Conservation (phyloP, 1,140 invertebrate genomes). For the Chrysopa pallens region DNA sequence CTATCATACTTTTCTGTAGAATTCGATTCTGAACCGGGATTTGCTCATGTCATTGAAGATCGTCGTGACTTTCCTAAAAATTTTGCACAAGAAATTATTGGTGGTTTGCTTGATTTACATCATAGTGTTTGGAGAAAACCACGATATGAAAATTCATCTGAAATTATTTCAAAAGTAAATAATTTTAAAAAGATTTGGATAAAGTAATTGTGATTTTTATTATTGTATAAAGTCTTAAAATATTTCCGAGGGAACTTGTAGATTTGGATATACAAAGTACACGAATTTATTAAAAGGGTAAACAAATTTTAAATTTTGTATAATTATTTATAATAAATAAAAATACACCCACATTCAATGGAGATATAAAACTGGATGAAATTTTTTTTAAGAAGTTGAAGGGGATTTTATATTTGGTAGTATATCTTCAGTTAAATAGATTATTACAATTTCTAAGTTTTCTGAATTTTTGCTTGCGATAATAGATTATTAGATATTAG, state of each 20-base stretch:
- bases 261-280: not conserved
- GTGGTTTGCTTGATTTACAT: constrained; percentile 82
- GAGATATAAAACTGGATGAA: no score
- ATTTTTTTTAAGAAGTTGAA: no score
- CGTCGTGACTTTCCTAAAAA: constrained; percentile 68
- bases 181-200: constrained; percentile 45
- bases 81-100: constrained; percentile 92
- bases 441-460: no score
- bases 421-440: no score
- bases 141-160: constrained; percentile 47
- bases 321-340: no score
- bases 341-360: no score
- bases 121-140: constrained; percentile 70
- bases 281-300: not conserved
- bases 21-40: constrained; percentile 80
- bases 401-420: no score
- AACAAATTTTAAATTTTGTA: not conserved
- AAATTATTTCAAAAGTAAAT: constrained; percentile 46
- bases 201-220: constrained; percentile 32
- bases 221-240: constrained; percentile 1
- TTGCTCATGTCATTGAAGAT: constrained; percentile 94
- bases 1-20: constrained; percentile 87
- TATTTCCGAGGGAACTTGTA: not conserved
- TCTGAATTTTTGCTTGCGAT: no score
- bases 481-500: no score